These are phyloP conservation scores for Eutrigla gurnardus DNA, from an alignment of 2,797 vertebrate genomes.

Conservation along the genomic window DNA sequence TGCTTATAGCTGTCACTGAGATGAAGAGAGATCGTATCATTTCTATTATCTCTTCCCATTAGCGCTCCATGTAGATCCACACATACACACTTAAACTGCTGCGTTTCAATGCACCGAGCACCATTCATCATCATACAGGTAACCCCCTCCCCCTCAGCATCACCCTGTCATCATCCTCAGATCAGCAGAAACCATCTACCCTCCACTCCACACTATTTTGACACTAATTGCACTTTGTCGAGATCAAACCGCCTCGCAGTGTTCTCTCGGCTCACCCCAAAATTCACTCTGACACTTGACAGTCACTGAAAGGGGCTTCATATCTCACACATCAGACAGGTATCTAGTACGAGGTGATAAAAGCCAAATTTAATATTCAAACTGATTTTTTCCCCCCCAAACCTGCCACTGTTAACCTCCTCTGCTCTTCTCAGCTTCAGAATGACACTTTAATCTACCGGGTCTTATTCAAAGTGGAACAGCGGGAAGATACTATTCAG, in stretches of 20 bases:
- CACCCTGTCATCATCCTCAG: slow-evolving; percentile 34
- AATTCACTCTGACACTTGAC: slow-evolving; percentile 66
- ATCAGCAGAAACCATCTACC: slow-evolving; percentile 52
- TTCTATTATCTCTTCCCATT: slow-evolving; percentile 15
- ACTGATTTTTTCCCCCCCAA: neutral
- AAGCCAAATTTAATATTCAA: slow-evolving; percentile 74
- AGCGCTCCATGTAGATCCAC: slow-evolving; percentile 7
- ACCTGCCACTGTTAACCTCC: slow-evolving; percentile 24
- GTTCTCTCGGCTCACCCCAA: slow-evolving; percentile 53
- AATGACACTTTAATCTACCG: slow-evolving; percentile 41
- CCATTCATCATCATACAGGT: too few relatives aligned
- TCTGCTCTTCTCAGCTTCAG: slow-evolving; percentile 30
- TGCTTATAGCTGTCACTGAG: neutral
- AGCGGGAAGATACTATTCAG: slow-evolving; percentile 4
- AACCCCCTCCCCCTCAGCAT: neutral
- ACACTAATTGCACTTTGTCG: slow-evolving; percentile 75
- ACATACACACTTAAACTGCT: slow-evolving; percentile 24
- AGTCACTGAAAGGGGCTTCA: slow-evolving; percentile 58
- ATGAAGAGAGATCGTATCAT: neutral
- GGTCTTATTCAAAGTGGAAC: slow-evolving; percentile 33
- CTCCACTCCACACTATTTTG: slow-evolving; percentile 58
- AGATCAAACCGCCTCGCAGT: slow-evolving; percentile 61
- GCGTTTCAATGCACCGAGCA: too few relatives aligned
- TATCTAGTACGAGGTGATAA: slow-evolving; percentile 58
- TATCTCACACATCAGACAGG: slow-evolving; percentile 55